Conservation (phyloP, 2,888 invertebrate genomes). For the Pherbina coryleti region DNA sequence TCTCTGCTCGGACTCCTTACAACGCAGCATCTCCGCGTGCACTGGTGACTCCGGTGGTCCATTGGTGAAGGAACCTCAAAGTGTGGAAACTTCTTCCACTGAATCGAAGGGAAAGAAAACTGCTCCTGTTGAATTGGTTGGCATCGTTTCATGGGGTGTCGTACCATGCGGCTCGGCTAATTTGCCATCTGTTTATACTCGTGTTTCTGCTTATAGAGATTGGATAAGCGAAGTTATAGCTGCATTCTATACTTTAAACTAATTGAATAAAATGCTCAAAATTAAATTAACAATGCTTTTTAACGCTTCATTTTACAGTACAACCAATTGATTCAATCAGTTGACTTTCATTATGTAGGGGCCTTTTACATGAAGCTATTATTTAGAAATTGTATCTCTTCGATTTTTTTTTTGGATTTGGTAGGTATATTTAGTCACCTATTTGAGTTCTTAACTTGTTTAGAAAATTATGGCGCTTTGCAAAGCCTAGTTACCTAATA, state of each 20-base stretch:
- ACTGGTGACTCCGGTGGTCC: slow-evolving; percentile 68
- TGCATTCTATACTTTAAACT: slow-evolving; percentile 56
- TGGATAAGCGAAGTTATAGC: slow-evolving; percentile 63
- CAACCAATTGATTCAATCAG: no score
- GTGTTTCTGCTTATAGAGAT: slow-evolving; percentile 67
- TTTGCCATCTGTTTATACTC: slow-evolving; percentile 70
- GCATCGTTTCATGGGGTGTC: slow-evolving; percentile 71
- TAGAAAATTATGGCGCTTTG: no score
- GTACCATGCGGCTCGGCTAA: slow-evolving; percentile 69
- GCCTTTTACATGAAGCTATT: no score
- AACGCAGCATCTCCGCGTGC: slow-evolving; percentile 69
- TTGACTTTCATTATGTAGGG: no score
- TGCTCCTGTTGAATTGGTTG: slow-evolving; percentile 62
- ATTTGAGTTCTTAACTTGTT: no score
- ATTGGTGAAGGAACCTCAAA: slow-evolving; percentile 55
- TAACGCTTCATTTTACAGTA: no score
- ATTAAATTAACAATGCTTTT: no score
- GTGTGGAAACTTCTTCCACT: slow-evolving; percentile 37
- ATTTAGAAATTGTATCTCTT: no score
- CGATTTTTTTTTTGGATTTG: no score
- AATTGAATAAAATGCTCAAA: no score
- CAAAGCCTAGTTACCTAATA: no score
- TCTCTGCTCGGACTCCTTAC: slow-evolving; percentile 70
- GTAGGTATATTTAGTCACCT: no score
- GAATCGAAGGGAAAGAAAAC: not conserved